Conservation (phyloP, 2,113 vertebrate species). For the Phyllostomus discolor region DNA sequence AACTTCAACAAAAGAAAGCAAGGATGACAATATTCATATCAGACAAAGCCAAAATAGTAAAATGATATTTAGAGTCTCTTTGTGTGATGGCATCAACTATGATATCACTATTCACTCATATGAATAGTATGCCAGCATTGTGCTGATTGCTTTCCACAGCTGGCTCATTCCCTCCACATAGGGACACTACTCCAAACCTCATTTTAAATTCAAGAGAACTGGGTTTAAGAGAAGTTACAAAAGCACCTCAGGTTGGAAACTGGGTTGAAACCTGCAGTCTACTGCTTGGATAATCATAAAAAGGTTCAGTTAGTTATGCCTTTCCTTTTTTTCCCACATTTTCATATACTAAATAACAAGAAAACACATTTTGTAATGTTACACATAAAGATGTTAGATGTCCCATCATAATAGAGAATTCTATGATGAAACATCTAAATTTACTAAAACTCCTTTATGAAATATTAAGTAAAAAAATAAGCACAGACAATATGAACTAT, state of each 20-base stretch:
- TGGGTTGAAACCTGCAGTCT: neutral
- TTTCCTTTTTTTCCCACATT: neutral
- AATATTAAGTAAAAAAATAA: neutral
- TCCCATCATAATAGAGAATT: neutral
- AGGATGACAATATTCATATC: neutral
- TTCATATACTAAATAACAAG: neutral
- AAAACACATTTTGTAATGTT: neutral
- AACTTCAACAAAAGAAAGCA: neutral
- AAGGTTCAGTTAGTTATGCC: neutral
- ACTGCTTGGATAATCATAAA: accelerated
- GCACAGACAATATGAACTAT: neutral
- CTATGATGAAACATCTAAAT: neutral
- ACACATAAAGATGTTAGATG: neutral
- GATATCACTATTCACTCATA: neutral
- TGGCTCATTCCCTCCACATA: accelerated
- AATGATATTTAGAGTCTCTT: neutral
- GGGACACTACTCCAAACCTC: neutral
- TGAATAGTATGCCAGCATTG: neutral
- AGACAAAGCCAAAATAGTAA: neutral
- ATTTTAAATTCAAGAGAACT: neutral
- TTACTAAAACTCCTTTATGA: neutral
- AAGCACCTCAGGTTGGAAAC: neutral
- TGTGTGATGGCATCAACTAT: neutral
- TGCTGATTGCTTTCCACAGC: neutral
- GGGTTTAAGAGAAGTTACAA: neutral